Percentiles rank a stretch among this genome's conserved stretches.
Evolutionary conservation across 1,140 invertebrate genomes (phyloP).

Genomic region (Heliothis virescens): DNA sequence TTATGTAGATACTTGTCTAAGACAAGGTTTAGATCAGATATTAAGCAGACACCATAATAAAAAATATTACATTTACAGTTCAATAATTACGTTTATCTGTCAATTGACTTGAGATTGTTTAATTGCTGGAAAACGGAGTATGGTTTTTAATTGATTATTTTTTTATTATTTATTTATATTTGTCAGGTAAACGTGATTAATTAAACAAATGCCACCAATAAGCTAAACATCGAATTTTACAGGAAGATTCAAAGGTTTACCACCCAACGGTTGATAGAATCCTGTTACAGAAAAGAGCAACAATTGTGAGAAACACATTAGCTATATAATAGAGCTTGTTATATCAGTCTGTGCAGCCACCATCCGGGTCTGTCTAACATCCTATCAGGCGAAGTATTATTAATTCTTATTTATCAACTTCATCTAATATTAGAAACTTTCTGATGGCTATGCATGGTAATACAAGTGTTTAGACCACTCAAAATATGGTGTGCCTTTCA

Average conservation of each 20-base stretch:
- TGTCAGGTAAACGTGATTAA: slow-evolving; percentile 13
- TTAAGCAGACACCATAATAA: slow-evolving; percentile 15
- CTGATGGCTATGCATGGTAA: too few species aligned
- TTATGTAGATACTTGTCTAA: slow-evolving; percentile 21
- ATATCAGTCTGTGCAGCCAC: background rate
- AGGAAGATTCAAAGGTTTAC: slow-evolving; percentile 22
- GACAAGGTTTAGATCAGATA: background rate
- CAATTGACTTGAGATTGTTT: background rate
- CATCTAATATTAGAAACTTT: too few species aligned
- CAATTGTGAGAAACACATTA: background rate
- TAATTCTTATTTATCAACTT: too few species aligned
- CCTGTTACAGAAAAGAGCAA: slow-evolving; percentile 17
- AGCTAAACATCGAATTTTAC: slow-evolving; percentile 17
- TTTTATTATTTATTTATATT: background rate
- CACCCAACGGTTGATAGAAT: slow-evolving; percentile 11
- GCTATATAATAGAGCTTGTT: background rate
- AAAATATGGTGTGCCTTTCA: too few species aligned
- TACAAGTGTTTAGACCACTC: too few species aligned
- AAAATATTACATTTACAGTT: slow-evolving; percentile 5
- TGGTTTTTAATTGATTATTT: too few species aligned
- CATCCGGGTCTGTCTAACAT: background rate
- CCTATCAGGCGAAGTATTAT: background rate
- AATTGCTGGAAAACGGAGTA: background rate
- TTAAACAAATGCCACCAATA: background rate
- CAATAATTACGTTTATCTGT: slow-evolving; percentile 18